phyloP scores from a whole-genome alignment of 2,888 invertebrate species.

The Drosophila buzzatii region DNA sequence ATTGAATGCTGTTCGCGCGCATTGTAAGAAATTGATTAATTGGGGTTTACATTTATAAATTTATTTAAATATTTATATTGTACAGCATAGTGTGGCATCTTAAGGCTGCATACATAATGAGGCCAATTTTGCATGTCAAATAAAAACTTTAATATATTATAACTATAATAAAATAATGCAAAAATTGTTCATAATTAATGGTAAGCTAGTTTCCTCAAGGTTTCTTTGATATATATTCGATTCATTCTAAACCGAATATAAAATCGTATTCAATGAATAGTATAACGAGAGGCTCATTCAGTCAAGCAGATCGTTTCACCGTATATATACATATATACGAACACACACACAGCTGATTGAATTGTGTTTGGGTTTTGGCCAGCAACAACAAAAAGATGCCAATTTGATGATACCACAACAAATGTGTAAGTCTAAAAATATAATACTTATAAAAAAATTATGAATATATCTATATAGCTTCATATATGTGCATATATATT shows the following conservation, averaged over 20 bases:
- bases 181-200: background rate
- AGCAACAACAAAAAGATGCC: conserved; percentile 74
- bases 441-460: conserved; percentile 55
- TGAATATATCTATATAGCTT: conserved; percentile 34
- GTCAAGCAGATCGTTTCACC: conserved; percentile 45
- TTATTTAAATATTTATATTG: conserved; percentile 1
- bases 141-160: conserved; percentile 23
- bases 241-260: conserved; percentile 21
- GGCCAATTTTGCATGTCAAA: background rate
- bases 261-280: conserved; percentile 38
- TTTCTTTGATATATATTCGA: background rate
- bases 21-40: background rate
- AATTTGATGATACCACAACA: conserved; percentile 81
- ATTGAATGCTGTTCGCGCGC: background rate
- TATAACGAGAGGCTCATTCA: conserved; percentile 55
- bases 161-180: conserved; percentile 20
- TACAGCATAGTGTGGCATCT: conserved; percentile 2
- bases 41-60: background rate
- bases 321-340: conserved; percentile 11
- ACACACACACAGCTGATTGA: conserved; percentile 67
- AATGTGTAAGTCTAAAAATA: conserved; percentile 75
- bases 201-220: conserved; percentile 34
- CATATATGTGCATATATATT: conserved; percentile 19
- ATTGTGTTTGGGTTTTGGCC: conserved; percentile 80
- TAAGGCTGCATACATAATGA: background rate